Conservation (phyloP, 2,888 invertebrate genomes). For the Cylindroiulus punctatus region DNA sequence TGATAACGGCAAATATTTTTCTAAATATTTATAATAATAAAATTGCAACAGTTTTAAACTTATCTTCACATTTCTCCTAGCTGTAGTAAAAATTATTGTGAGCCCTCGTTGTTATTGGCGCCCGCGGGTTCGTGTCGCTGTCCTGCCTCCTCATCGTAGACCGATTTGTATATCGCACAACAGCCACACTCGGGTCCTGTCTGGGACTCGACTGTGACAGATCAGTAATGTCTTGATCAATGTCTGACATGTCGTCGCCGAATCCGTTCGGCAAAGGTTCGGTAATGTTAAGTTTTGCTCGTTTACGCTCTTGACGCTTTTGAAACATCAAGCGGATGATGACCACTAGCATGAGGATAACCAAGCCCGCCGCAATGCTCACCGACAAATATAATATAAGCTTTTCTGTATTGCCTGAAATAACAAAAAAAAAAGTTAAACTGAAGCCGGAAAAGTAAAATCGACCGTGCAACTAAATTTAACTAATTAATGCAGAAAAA, state of each 20-base stretch:
- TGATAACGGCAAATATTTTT: conserved; percentile 47
- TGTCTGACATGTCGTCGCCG: conserved; percentile 83
- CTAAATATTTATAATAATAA: conserved; percentile 43
- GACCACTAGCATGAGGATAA: conserved; percentile 78
- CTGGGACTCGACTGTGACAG: conserved; percentile 74
- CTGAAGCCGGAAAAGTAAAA: background rate
- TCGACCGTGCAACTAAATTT: background rate
- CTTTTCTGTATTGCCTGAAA: conserved; percentile 78
- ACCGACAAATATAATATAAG: conserved; percentile 86
- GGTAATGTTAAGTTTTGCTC: conserved; percentile 70
- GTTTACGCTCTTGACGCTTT: conserved; percentile 71
- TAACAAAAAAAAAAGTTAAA: background rate
- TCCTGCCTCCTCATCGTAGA: conserved; percentile 62
- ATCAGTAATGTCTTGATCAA: conserved; percentile 79
- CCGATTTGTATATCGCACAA: conserved; percentile 61
- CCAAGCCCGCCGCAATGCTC: conserved; percentile 76
- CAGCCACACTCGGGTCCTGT: conserved; percentile 63
- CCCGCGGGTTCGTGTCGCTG: conserved; percentile 68
- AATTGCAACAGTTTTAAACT: conserved; percentile 43
- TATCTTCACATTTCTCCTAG: conserved; percentile 56
- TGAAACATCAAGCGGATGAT: conserved; percentile 77
- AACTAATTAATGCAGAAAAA: background rate
- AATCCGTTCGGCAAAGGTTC: conserved; percentile 83
- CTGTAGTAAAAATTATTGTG: conserved; percentile 61
- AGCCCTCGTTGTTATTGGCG: conserved; percentile 60